phyloP scores from a whole-genome alignment of 2,888 invertebrate species.

The Aleiodes testaceus region DNA sequence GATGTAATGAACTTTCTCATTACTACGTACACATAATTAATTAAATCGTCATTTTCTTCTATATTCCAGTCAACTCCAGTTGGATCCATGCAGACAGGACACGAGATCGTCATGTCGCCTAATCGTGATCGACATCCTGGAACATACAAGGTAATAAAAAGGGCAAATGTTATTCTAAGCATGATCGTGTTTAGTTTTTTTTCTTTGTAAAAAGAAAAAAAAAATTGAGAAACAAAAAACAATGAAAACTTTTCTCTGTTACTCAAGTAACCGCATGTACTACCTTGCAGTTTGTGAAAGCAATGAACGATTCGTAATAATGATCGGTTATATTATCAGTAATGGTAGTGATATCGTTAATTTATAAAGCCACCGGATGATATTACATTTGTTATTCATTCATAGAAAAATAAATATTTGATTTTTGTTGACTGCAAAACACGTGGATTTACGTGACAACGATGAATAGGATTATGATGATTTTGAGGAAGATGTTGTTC shows the following conservation, averaged over 20 bases:
- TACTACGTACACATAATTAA: not conserved
- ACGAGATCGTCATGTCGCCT: slow-evolving; percentile 92
- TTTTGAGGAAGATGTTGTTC: slow-evolving; percentile 68
- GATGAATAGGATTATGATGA: slow-evolving; percentile 68
- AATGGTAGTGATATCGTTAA: not conserved
- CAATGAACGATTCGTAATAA: slow-evolving; percentile 25
- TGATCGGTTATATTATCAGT: slow-evolving; percentile 1
- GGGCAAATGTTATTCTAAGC: slow-evolving; percentile 49
- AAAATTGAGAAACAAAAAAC: slow-evolving; percentile 6
- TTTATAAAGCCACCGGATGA: too few relatives aligned
- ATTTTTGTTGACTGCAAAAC: slow-evolving; percentile 41
- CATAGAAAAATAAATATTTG: slow-evolving; percentile 1
- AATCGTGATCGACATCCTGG: slow-evolving; percentile 87
- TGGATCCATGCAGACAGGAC: slow-evolving; percentile 92
- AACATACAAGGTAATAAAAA: slow-evolving; percentile 81
- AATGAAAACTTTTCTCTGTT: slow-evolving; percentile 46
- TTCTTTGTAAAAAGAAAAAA: slow-evolving; percentile 46
- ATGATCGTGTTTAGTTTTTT: slow-evolving; percentile 62
- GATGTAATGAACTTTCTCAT: not conserved
- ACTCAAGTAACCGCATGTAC: slow-evolving; percentile 67
- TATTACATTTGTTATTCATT: slow-evolving; percentile 7
- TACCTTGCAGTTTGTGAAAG: slow-evolving; percentile 46
- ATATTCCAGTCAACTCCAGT: slow-evolving; percentile 90
- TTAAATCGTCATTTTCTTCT: slow-evolving; percentile 46
- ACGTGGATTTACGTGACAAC: slow-evolving; percentile 40